Base-by-base conservation (phyloP, 2,113 vertebrate genomes). In the Psettodes erumei region DNA sequence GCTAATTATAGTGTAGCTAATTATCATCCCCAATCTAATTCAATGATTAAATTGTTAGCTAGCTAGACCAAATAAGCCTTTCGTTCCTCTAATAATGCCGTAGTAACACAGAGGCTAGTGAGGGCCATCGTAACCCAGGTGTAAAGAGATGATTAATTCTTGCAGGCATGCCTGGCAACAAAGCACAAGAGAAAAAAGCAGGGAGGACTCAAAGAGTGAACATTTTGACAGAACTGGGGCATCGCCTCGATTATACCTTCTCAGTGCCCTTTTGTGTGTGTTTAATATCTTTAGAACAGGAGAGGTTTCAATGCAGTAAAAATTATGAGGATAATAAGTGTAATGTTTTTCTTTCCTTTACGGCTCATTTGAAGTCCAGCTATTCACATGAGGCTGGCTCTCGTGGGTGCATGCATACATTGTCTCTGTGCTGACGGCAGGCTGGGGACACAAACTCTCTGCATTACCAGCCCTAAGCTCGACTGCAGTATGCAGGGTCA, bases 141-240 rank as follows among this genome's bases (percentile, higher is more conserved):
- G 84, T 83, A 82, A 84, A 83, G 79, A 60, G 61, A 62, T 84
- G 86, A 91, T 89, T 90, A 86, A 91, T 88, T 86, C 76, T 82
- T 47, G 55, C 79, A 89, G 87, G 59, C 54, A 27, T 79, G 64
- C 63, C 35, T 56, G 40, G 67, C 85, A 84, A 90, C 78, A 88
- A 83, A 90, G 83, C 78, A 79, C 18, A 40, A 21, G 47, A 76
- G 67, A 86, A 79, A 85, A 78, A 78, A 74, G 51, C 48, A 56
- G 33, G 27, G 64, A 82, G 70, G 75, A 86, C 66, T 89, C 82
- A 53, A 78, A 58, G 69, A 88, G 69, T 74, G 73, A 88, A 81
- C 79, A 74, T 75, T 86, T 83, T 92, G 91, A 92, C 90, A 91
- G 89, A 92, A 90, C 73, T 90, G 84, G 91, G 90, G 83, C 90